Evolutionary conservation across 2,113 vertebrate species (phyloP).

Genomic region (Sinocyclocheilus maitianheensis): DNA sequence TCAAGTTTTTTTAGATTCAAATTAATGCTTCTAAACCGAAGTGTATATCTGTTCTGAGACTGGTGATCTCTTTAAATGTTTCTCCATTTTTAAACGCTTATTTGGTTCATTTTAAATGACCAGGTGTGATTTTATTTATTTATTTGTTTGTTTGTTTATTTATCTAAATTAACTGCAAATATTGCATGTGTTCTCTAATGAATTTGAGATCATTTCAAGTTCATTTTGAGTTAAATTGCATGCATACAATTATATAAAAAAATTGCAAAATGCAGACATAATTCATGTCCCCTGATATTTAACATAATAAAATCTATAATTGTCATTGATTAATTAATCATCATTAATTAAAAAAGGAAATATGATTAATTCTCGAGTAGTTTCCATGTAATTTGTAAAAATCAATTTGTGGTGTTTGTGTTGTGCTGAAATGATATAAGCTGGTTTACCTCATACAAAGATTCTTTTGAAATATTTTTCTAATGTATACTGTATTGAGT

Average conservation of each 20-base stretch:
- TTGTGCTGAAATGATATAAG: background rate
- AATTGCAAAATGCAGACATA: no score
- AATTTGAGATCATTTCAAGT: background rate
- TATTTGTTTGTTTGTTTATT: background rate
- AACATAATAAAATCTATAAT: background rate
- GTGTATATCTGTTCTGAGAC: background rate
- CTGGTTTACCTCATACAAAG: background rate
- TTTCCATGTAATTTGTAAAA: background rate
- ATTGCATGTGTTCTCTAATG: no score
- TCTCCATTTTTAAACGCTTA: background rate
- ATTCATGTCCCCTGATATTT: background rate
- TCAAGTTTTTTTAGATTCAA: background rate
- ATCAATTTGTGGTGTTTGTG: background rate
- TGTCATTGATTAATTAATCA: background rate
- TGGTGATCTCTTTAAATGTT: background rate
- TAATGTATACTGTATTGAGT: background rate
- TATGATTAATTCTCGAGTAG: background rate
- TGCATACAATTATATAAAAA: no score
- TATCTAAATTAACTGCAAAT: no score
- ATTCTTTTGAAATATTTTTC: background rate
- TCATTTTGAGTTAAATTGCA: no score
- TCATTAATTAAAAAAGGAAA: constrained; percentile 30
- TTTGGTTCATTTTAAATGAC: background rate
- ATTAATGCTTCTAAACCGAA: background rate
- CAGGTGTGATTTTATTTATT: background rate